These are phyloP conservation scores for Channa striata DNA, from an alignment of 2,797 vertebrate genomes.

Conservation along the genomic window DNA sequence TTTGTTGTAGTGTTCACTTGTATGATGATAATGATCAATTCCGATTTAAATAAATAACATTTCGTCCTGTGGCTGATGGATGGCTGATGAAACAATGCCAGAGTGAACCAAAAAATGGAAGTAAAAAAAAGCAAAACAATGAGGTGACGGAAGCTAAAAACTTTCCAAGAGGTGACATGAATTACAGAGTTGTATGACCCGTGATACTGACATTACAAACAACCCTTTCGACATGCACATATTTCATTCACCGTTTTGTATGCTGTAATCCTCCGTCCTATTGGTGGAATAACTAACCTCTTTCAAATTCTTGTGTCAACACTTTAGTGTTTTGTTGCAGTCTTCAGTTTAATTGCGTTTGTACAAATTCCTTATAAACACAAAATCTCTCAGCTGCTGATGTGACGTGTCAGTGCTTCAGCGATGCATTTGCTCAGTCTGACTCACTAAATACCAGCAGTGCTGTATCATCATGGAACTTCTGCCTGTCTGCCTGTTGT, in stretches of 20 bases:
- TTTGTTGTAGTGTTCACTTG: too few relatives aligned
- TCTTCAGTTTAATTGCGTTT: slow-evolving; percentile 25
- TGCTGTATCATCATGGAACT: slow-evolving; percentile 47
- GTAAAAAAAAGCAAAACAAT: background rate
- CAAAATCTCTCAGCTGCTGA: slow-evolving; percentile 52
- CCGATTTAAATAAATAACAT: too few relatives aligned
- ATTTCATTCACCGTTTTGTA: too few relatives aligned
- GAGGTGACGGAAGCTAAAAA: background rate
- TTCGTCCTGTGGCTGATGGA: too few relatives aligned
- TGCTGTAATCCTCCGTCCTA: background rate
- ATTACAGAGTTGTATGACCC: background rate
- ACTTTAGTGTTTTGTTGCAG: background rate
- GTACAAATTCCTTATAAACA: slow-evolving; percentile 28
- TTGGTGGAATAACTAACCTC: background rate
- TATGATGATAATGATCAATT: too few relatives aligned
- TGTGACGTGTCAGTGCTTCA: slow-evolving; percentile 37
- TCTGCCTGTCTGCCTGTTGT: slow-evolving; percentile 33
- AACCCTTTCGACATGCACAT: too few relatives aligned
- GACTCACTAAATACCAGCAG: slow-evolving; percentile 65
- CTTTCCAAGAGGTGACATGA: too few relatives aligned
- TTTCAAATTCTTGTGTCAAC: background rate
- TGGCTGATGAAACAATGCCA: too few relatives aligned
- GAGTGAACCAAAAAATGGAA: background rate
- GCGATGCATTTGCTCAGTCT: slow-evolving; percentile 40
- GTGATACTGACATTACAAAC: rapidly evolving